phyloP scores from a whole-genome alignment of 2,113 vertebrate species.

The Salminus brasiliensis region DNA sequence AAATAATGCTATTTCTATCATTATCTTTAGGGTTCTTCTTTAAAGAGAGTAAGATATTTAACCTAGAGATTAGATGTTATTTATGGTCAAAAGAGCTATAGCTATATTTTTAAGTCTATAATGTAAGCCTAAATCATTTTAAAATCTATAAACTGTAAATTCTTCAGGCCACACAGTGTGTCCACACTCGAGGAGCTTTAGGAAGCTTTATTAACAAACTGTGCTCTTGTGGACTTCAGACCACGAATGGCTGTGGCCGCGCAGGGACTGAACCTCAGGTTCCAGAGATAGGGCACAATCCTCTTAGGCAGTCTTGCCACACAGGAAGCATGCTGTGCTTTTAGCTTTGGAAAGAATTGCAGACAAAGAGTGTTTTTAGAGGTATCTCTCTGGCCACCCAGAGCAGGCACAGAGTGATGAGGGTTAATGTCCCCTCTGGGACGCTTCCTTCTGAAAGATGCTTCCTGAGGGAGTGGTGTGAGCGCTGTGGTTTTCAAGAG shows the following conservation, averaged over 20 bases:
- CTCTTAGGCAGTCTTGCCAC: not conserved
- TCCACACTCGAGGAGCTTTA: too few relatives aligned
- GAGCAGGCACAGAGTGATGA: not conserved
- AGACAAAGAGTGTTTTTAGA: not conserved
- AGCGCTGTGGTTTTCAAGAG: not conserved
- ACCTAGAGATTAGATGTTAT: too few relatives aligned
- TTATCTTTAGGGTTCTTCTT: too few relatives aligned
- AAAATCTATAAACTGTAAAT: too few relatives aligned
- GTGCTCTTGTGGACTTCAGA: not conserved
- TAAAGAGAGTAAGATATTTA: too few relatives aligned
- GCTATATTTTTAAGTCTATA: too few relatives aligned
- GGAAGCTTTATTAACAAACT: too few relatives aligned
- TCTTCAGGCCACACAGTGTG: too few relatives aligned
- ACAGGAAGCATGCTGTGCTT: not conserved
- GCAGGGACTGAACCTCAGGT: not conserved
- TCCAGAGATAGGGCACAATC: not conserved
- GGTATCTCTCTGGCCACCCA: not conserved
- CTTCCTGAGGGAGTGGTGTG: not conserved
- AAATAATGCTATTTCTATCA: too few relatives aligned
- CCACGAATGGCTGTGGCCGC: not conserved
- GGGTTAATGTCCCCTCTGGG: conserved; percentile 15
- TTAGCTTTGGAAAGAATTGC: not conserved
- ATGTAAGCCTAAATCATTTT: too few relatives aligned
- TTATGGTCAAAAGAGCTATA: too few relatives aligned
- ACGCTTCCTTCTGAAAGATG: not conserved